phyloP scores from a whole-genome alignment of 1,140 invertebrate species.

The Euschistus heros region DNA sequence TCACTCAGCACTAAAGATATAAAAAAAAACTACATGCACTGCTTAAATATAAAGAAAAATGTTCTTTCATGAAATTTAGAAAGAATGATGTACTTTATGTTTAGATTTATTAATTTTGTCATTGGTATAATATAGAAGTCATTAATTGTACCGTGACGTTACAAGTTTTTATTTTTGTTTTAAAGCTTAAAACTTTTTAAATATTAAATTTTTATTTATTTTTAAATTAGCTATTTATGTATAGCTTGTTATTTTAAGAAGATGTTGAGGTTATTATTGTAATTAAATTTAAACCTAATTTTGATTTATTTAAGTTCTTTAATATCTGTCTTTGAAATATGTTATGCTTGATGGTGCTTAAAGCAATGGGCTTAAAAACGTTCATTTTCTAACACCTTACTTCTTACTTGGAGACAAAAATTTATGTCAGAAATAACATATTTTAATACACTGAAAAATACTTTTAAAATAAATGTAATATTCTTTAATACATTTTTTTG shows the following conservation, averaged over 20 bases:
- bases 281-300: not conserved
- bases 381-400: conserved; percentile 1
- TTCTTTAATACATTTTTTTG: conserved; percentile 1
- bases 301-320: conserved; percentile 1
- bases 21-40: not conserved
- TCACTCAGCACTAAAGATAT: conserved; percentile 53
- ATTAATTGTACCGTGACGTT: not conserved
- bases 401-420: not conserved
- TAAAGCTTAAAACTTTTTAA: conserved; percentile 10
- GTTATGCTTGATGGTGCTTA: conserved; percentile 4
- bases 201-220: conserved; percentile 14
- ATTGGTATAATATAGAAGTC: not conserved
- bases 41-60: not conserved
- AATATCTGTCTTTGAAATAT: not conserved
- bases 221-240: conserved; percentile 12
- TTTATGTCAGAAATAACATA: not conserved
- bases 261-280: conserved; percentile 2
- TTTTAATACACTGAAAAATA: conserved; percentile 12
- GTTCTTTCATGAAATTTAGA: not conserved
- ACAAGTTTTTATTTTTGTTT: conserved; percentile 2
- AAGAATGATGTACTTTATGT: not conserved
- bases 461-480: conserved; percentile 10
- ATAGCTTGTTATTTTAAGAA: conserved; percentile 11
- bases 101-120: not conserved
- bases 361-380: not conserved